Base-by-base conservation (phyloP, 2,888 invertebrate genomes). In the Parochlus steinenii region DNA sequence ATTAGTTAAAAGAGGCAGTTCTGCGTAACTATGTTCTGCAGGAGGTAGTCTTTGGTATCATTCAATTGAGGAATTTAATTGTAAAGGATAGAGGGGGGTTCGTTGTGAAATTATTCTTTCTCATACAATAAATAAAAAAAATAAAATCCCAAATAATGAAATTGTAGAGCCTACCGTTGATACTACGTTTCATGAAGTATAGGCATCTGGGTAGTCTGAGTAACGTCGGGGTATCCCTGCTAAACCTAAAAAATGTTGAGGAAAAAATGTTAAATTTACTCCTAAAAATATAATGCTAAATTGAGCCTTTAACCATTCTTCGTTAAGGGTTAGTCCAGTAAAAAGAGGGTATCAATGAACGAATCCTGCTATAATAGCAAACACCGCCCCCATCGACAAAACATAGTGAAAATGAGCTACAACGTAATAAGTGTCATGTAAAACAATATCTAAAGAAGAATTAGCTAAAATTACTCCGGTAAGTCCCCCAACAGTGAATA, bases 401-500 rank as follows among this genome's bases (percentile, higher is more conserved):
- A 81, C 80, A 66, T 81, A 81, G 53, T 82, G 80, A 48, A 82
- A 83, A 55, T 82, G 80, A 4, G 76, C 79, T 22, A 81, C 79
- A 33, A 81, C 79, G 67, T 81, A 83, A 54, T 81, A 81, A n/a
- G 79, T 80, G 51, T 82, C 81, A 61, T 82, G 80, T 8, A 81
- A 42, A 40, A 73, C 63, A 57, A 79, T 71, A 65, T 82, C 81
- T 61, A 82, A 63, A 10, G 76, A 77, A 18, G 78, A 76, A 52
- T 80, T 80, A 40, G 78, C 69, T 60, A 52, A 55, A 45, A 78
- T 56, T 44, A 73, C 65, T 45, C 70, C 69, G 10, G 75, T 76
- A 62, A 76, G 54, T 41, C 80, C 79, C 10, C 79, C 80, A 14
- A 78, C 59, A 6, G 78, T 78, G 57, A 82, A 81, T 63, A 80